These are phyloP conservation scores for Aphis gossypii DNA, from an alignment of 1,140 invertebrate genomes.

Conservation along the genomic window DNA sequence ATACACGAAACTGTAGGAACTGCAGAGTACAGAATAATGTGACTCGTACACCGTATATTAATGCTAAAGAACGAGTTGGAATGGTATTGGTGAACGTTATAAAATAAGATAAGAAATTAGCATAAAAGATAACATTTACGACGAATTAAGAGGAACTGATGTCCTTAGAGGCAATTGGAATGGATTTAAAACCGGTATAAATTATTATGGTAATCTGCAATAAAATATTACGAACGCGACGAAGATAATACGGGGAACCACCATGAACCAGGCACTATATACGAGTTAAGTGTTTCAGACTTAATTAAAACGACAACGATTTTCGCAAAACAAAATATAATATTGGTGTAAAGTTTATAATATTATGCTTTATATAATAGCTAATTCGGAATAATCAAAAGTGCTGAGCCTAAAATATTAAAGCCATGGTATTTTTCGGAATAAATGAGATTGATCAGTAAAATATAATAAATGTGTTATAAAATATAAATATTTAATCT, in stretches of 20 bases:
- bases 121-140: slow-evolving; percentile 6
- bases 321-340: background rate
- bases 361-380: background rate
- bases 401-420: background rate
- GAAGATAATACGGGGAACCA: background rate
- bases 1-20: background rate
- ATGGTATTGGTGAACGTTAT: background rate
- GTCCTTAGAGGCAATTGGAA: background rate
- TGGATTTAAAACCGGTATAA: slow-evolving; percentile 19
- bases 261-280: background rate
- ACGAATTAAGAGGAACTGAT: background rate
- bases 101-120: slow-evolving; percentile 11
- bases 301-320: slow-evolving; percentile 17
- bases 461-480: background rate
- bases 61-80: background rate
- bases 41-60: background rate
- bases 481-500: background rate
- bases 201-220: slow-evolving; percentile 1
- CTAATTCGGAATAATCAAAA: background rate
- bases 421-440: background rate
- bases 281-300: background rate
- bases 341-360: background rate
- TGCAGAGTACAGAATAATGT: background rate
- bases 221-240: background rate
- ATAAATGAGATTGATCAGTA: background rate